Evolutionary conservation across 2,797 vertebrate species (phyloP).

Genomic region (Sebastes umbrosus): DNA sequence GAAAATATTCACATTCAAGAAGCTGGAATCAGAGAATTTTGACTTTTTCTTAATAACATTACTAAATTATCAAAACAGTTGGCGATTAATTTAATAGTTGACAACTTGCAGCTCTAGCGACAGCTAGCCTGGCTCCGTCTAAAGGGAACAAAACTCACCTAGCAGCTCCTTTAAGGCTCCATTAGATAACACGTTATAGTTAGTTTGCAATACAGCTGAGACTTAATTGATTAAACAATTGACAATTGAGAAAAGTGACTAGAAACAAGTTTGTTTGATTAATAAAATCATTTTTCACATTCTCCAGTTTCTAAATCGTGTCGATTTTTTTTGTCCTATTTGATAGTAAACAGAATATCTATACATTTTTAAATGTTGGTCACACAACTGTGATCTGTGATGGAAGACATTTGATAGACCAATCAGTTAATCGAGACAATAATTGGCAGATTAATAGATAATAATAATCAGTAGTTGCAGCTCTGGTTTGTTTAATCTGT

Average conservation of each 20-base stretch:
- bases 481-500: not conserved
- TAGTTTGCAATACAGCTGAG: not conserved
- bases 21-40: too few relatives aligned
- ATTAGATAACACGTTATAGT: not conserved
- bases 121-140: not conserved
- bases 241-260: not conserved
- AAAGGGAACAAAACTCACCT: too few relatives aligned
- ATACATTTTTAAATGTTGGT: not conserved
- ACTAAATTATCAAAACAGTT: too few relatives aligned
- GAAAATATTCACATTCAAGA: too few relatives aligned
- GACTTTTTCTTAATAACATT: too few relatives aligned
- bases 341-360: not conserved
- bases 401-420: not conserved
- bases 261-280: not conserved
- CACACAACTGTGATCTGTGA: not conserved
- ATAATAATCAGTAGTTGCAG: not conserved
- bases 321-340: not conserved
- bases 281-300: not conserved
- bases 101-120: too few relatives aligned
- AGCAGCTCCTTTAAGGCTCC: not conserved
- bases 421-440: not conserved
- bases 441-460: not conserved
- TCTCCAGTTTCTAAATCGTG: not conserved
- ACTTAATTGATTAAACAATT: not conserved
- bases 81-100: too few relatives aligned